These are phyloP conservation scores for Mormyrus proboscirostris DNA, from an alignment of 2,797 vertebrate species.

Conservation along the genomic window DNA sequence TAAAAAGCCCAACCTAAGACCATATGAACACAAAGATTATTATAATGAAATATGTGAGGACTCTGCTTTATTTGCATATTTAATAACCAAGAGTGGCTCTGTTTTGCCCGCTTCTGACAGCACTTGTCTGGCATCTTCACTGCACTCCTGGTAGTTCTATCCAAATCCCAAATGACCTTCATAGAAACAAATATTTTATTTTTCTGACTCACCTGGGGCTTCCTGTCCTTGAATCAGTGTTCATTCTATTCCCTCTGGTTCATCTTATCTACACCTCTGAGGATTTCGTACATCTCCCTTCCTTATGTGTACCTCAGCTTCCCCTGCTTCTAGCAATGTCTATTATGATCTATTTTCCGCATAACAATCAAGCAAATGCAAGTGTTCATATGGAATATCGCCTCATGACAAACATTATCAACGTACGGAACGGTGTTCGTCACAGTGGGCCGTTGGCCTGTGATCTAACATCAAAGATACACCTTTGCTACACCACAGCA, in stretches of 20 bases:
- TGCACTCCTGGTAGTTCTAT: neutral
- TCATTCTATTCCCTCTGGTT: neutral
- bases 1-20: neutral
- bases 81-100: neutral
- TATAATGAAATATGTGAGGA: neutral
- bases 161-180: neutral
- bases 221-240: neutral
- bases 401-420: neutral
- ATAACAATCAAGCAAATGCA: neutral
- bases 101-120: neutral
- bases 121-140: neutral
- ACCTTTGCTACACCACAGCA: neutral
- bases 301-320: neutral
- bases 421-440: neutral
- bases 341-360: neutral
- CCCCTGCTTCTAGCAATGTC: neutral
- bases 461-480: neutral
- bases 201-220: neutral
- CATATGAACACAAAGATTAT: neutral
- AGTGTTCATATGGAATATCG: neutral
- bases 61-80: neutral
- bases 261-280: neutral
- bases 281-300: neutral
- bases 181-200: constrained; percentile 1
- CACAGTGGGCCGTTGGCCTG: neutral